Evolutionary conservation across 1,140 invertebrate species (phyloP).

Genomic region (Planococcus citri): DNA sequence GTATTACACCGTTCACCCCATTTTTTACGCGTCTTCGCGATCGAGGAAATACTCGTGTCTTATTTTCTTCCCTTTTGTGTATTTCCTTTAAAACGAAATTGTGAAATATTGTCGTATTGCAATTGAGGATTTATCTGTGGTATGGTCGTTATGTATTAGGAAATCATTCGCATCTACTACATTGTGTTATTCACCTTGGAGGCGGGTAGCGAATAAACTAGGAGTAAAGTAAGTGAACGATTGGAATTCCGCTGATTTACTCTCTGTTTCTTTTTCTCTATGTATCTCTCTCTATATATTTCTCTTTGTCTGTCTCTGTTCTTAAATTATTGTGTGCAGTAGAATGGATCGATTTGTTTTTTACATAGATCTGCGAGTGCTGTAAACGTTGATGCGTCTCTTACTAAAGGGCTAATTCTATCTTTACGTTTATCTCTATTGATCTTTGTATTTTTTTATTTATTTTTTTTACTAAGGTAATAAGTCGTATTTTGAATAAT

Average conservation of each 20-base stretch:
- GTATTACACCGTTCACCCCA: background rate
- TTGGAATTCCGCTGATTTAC: conserved; percentile 13
- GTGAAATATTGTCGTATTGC: no score
- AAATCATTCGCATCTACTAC: conserved; percentile 15
- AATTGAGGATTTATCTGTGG: background rate
- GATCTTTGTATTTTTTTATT: background rate
- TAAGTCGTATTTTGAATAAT: background rate
- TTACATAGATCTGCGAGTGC: background rate
- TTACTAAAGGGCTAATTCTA: background rate
- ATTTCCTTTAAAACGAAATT: no score
- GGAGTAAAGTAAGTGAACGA: conserved; percentile 75
- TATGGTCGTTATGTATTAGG: conserved; percentile 15
- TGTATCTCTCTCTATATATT: conserved; percentile 21
- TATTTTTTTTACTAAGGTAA: background rate
- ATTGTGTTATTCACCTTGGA: conserved; percentile 72
- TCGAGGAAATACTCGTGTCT: no score
- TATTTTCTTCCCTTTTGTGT: no score
- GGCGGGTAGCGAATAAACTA: conserved; percentile 77
- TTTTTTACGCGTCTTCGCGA: no score
- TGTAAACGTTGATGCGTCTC: background rate
- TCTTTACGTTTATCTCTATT: background rate
- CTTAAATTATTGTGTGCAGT: conserved; percentile 4
- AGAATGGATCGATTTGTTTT: background rate
- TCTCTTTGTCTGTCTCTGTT: conserved; percentile 1
- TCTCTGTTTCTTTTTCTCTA: conserved; percentile 24